Evolutionary conservation across 2,113 vertebrate species (phyloP).

Genomic region (Brachyistius frenatus): DNA sequence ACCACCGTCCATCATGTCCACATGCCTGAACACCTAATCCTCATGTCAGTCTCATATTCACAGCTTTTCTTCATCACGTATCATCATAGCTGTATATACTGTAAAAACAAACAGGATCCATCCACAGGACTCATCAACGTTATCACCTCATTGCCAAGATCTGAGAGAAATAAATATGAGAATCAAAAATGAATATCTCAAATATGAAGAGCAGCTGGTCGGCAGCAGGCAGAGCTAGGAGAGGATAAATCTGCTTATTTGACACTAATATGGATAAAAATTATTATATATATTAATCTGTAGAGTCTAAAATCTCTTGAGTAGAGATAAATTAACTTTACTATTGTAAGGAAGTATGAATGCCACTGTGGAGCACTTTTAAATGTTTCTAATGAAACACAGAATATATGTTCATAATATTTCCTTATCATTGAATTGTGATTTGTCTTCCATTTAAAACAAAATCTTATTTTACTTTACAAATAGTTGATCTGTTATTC

Average conservation of each 20-base stretch:
- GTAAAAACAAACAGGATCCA: slow-evolving; percentile 43
- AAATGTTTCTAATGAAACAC: neutral
- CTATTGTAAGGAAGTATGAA: neutral
- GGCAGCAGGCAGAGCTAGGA: slow-evolving; percentile 16
- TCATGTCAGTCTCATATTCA: slow-evolving; percentile 63
- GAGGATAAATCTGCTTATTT: slow-evolving; percentile 13
- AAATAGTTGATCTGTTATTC: slow-evolving; percentile 10
- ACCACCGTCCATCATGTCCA: slow-evolving; percentile 36
- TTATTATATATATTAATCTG: neutral
- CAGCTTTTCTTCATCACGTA: slow-evolving; percentile 54
- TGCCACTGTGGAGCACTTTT: neutral
- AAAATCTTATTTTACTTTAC: neutral
- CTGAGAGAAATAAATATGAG: slow-evolving; percentile 37
- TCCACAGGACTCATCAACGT: slow-evolving; percentile 17
- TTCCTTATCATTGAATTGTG: neutral
- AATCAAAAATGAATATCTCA: slow-evolving; percentile 56
- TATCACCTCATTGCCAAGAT: slow-evolving; percentile 31
- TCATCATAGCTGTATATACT: slow-evolving; percentile 42
- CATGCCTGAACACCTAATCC: slow-evolving; percentile 56
- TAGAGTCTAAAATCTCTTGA: neutral
- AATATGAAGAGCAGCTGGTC: slow-evolving; percentile 55
- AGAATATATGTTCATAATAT: neutral
- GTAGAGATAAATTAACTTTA: neutral
- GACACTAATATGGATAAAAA: slow-evolving; percentile 3
- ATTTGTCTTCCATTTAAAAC: neutral